A percentile compares a stretch with the other conserved stretches of the same genome.
Evolutionary conservation across 2,797 vertebrate species (phyloP).

Genomic region (Anabas testudineus): DNA sequence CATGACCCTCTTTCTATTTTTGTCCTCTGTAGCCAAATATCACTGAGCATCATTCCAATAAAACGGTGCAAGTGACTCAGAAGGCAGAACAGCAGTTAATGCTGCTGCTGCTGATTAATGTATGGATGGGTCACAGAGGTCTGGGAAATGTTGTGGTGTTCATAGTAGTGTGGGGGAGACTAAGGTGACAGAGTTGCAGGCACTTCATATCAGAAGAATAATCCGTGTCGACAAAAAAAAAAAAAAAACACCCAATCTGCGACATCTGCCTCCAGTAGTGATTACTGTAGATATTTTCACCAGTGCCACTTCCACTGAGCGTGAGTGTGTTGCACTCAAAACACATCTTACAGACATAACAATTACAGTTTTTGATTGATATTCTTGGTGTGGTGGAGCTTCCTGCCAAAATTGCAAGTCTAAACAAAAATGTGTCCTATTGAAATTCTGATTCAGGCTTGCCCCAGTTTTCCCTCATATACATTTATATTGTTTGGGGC

Average conservation of each 20-base stretch:
- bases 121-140: conserved; percentile 45
- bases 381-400: conserved; percentile 66
- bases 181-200: conserved; percentile 18
- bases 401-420: conserved; percentile 75
- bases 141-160: conserved; percentile 34
- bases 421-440: conserved; percentile 77
- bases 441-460: conserved; percentile 82
- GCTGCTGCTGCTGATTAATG: conserved; percentile 54
- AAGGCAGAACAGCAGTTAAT: conserved; percentile 39
- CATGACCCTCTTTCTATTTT: conserved; percentile 57
- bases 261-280: conserved; percentile 64
- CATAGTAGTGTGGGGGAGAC: conserved; percentile 31
- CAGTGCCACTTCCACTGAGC: conserved; percentile 34
- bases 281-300: conserved; percentile 57
- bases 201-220: conserved; percentile 65
- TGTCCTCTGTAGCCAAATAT: conserved; percentile 43
- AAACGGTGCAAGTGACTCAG: conserved; percentile 48
- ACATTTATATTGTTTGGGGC: conserved; percentile 87
- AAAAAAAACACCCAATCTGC: conserved; percentile 46
- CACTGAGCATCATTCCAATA: conserved; percentile 44
- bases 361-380: conserved; percentile 73
- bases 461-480: conserved; percentile 85
- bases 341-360: conserved; percentile 34
- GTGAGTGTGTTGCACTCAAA: conserved; percentile 30
- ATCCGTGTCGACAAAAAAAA: conserved; percentile 55